Conservation (phyloP, 2,113 vertebrate genomes). For the Oreotrochilus melanogaster region DNA sequence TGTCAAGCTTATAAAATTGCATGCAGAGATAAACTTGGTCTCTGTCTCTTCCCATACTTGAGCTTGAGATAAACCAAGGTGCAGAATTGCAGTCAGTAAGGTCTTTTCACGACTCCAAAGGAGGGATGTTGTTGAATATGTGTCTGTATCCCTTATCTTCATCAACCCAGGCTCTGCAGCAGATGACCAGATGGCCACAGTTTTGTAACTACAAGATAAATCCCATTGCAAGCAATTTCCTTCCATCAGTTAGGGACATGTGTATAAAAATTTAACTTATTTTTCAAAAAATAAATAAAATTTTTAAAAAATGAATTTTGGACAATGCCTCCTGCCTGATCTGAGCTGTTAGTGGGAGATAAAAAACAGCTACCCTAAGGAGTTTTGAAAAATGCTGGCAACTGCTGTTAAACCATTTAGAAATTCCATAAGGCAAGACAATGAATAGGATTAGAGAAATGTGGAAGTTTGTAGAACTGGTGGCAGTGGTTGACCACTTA, state of each 20-base stretch:
- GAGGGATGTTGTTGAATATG: neutral
- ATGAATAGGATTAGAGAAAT: neutral
- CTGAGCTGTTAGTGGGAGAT: neutral
- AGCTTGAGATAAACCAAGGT: neutral
- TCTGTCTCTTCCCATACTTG: neutral
- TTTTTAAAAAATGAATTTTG: neutral
- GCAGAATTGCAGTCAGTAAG: rapidly evolving
- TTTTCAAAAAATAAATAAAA: no score
- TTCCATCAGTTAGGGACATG: neutral
- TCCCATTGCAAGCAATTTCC: neutral
- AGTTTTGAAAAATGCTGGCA: neutral
- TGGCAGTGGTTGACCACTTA: neutral
- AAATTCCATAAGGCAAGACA: neutral
- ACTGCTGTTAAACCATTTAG: neutral
- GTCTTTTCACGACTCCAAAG: neutral
- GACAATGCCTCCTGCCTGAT: neutral
- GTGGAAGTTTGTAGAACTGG: neutral
- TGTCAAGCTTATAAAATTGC: neutral
- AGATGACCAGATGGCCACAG: neutral
- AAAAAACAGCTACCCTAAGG: neutral
- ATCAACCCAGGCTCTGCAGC: neutral
- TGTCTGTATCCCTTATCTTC: neutral
- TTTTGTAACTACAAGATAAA: conserved; percentile 16
- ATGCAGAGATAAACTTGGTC: neutral
- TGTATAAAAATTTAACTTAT: neutral